Base-by-base conservation (phyloP, 2,113 vertebrate species). In the Hydrolagus affinis region DNA sequence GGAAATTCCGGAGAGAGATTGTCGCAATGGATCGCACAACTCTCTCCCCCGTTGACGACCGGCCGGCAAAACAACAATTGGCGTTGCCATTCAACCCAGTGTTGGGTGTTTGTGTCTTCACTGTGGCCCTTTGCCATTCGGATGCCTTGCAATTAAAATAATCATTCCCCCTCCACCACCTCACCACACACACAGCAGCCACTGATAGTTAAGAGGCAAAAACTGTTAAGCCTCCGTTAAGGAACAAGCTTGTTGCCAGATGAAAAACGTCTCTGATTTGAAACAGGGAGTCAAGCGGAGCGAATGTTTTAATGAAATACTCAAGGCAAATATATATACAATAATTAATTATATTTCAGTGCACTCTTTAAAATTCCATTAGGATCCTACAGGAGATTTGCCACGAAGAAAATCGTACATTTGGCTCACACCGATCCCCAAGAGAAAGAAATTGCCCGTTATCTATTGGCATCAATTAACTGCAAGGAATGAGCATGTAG, bases 101-200 rank as follows among this genome's bases (percentile, higher is more conserved):
- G 44, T 44, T 44, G 44, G n/a, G 44, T 64, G 59, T 80, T 83
- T 66, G 66, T 30, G 78, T 11, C 44, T 83, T 66, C 78, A 83
- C 66, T 83, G 66, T 19, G 25, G 28, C 30, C 78, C 28, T 66
- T 83, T 83, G 30, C 44, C 6, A 44, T 44, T 83, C 28, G 23
- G 78, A 66, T 83, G 59, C 78, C 78, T 66, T 83, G 11, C 21
- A 68, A 83, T 83, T 83, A 68, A 83, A 66, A 68, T 83, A 83
- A 83, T 83, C 66, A 21, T 14, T 15, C 14, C 32, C 60, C 6
- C n/a, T n/a, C n/a, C n/a, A n/a, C n/a, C n/a, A n/a, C n/a, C n/a
- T n/a, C n/a, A n/a, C n/a, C n/a, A n/a, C 64, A 83, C 12, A 44
- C 64, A 83, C n/a, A 28, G 62, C 66, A 62, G 60, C 25, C 64